Percentiles rank a stretch among this genome's conserved stretches.
phyloP scores from a whole-genome alignment of 2,797 vertebrate genomes.

The Siniperca scherzeri region DNA sequence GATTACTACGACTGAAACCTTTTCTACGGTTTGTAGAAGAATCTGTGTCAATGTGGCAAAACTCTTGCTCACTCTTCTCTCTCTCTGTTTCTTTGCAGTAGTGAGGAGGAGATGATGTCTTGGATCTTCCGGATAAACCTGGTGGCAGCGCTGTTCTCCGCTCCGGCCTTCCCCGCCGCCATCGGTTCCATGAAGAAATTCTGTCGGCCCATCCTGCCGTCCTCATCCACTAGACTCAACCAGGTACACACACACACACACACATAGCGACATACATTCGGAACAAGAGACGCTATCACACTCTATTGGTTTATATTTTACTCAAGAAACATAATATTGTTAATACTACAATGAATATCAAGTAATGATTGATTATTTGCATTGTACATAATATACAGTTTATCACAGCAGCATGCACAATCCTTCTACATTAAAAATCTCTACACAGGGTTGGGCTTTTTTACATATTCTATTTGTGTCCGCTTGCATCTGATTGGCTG shows the following conservation, averaged over 20 bases:
- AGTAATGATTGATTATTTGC: background rate
- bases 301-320: background rate
- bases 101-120: slow-evolving; percentile 97
- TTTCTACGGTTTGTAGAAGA: too few relatives aligned
- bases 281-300: background rate
- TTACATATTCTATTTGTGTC: slow-evolving; percentile 58
- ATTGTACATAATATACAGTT: background rate
- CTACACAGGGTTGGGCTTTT: slow-evolving; percentile 2
- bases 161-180: slow-evolving; percentile 96
- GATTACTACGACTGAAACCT: too few relatives aligned
- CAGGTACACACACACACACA: slow-evolving; percentile 85
- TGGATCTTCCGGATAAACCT: slow-evolving; percentile 98
- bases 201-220: slow-evolving; percentile 94
- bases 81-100: slow-evolving; percentile 80
- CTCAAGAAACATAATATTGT: background rate
- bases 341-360: background rate
- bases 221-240: slow-evolving; percentile 92
- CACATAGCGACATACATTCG: background rate
- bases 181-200: slow-evolving; percentile 99
- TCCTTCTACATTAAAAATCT: slow-evolving; percentile 17
- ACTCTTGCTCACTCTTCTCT: slow-evolving; percentile 14
- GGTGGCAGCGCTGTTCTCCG: slow-evolving; percentile 95
- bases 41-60: background rate
- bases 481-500: slow-evolving; percentile 58
- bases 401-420: background rate